phyloP scores from a whole-genome alignment of 2,113 vertebrate species.

The Mobula birostris region DNA sequence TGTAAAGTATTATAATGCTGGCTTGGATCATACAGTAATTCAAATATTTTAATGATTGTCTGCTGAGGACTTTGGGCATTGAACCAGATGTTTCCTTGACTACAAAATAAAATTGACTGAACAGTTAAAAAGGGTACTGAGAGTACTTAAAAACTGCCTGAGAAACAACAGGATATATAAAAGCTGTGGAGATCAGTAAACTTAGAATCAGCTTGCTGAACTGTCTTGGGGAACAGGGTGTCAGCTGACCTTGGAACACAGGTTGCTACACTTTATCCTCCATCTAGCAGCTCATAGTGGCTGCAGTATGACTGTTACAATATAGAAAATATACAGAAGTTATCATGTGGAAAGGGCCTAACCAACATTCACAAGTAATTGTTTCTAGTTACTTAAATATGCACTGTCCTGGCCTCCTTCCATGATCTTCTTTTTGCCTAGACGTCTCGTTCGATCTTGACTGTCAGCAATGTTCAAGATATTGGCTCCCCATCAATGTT shows the following conservation, averaged over 20 bases:
- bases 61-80: neutral
- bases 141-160: neutral
- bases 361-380: neutral
- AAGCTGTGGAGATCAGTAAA: neutral
- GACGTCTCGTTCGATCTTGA: neutral
- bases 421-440: neutral
- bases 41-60: neutral
- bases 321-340: neutral
- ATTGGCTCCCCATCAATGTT: too few species aligned
- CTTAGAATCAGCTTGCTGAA: neutral
- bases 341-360: neutral
- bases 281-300: too few species aligned
- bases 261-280: neutral
- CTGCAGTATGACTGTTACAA: neutral
- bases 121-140: neutral
- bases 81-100: constrained; percentile 7
- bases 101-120: neutral
- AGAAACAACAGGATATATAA: neutral
- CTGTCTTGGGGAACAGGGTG: neutral
- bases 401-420: neutral
- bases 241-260: neutral
- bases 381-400: neutral
- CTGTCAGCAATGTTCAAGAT: too few species aligned
- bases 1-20: neutral
- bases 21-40: neutral